These are phyloP conservation scores for Oreochromis aureus DNA, from an alignment of 2,113 vertebrate genomes.

Conservation along the genomic window DNA sequence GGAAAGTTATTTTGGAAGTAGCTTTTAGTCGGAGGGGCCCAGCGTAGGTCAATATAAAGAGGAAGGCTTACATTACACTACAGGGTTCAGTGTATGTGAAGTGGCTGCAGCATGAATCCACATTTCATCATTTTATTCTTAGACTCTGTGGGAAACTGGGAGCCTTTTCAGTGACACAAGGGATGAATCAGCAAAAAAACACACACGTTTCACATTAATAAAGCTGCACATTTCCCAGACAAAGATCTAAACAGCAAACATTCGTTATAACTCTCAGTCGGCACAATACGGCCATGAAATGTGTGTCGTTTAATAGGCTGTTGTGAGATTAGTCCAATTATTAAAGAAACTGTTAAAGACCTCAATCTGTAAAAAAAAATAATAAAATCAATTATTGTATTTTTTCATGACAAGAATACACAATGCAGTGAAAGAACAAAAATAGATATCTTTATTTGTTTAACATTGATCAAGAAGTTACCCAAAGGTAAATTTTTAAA, in stretches of 20 bases:
- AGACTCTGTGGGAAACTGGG: conserved; percentile 17
- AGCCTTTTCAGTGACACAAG: not conserved
- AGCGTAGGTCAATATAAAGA: conserved; percentile 19
- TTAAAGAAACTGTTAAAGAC: not conserved
- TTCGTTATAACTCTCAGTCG: not conserved
- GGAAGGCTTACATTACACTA: conserved; percentile 27
- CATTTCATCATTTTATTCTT: conserved; percentile 24
- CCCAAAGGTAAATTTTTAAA: conserved; percentile 54
- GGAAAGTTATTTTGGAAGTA: conserved; percentile 31
- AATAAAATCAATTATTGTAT: not conserved
- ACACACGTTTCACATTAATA: not conserved
- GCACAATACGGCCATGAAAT: not conserved
- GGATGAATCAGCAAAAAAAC: conserved; percentile 13
- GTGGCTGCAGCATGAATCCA: not conserved
- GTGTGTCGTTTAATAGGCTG: not conserved
- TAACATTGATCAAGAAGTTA: conserved; percentile 65
- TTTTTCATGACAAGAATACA: conserved; percentile 29
- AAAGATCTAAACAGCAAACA: not conserved
- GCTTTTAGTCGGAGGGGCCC: not conserved
- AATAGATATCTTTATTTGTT: conserved; percentile 64
- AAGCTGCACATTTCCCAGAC: not conserved
- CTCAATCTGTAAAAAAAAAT: not conserved
- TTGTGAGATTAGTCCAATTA: not conserved
- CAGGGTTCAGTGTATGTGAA: not conserved
- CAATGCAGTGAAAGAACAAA: conserved; percentile 32